Conservation (phyloP, 2,888 invertebrate genomes). For the Mesorhabditis spiculigera region DNA sequence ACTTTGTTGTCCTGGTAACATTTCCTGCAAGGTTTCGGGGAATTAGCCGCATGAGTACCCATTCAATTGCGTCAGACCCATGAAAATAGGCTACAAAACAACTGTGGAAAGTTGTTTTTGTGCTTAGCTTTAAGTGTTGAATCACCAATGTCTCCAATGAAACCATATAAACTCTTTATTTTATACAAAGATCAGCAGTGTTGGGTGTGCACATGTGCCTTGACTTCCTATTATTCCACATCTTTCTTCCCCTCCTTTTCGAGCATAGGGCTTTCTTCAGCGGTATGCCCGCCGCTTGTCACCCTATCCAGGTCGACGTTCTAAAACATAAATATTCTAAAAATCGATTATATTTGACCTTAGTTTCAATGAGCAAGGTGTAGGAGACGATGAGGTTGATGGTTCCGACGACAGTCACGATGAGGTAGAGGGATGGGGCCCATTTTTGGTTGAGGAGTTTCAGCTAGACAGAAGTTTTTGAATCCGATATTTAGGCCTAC, state of each 20-base stretch:
- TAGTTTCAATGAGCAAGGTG: conserved; percentile 32
- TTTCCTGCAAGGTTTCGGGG: no score
- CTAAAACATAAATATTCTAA: neutral
- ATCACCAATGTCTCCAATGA: no score
- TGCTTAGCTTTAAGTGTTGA: no score
- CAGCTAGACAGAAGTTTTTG: conserved; percentile 32
- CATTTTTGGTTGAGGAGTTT: conserved; percentile 45
- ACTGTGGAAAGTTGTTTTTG: no score
- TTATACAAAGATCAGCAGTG: no score
- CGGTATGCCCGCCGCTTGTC: neutral
- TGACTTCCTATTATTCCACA: neutral
- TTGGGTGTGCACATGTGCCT: no score
- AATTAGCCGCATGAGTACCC: no score
- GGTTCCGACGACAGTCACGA: conserved; percentile 45
- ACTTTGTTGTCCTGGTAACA: no score
- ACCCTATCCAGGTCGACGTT: neutral
- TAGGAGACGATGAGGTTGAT: conserved; percentile 44
- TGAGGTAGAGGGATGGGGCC: conserved; percentile 49
- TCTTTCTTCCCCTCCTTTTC: neutral
- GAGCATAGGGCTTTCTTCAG: neutral
- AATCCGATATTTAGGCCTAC: conserved; percentile 17
- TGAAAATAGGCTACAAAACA: no score
- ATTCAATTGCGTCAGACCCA: no score
- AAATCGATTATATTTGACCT: conserved; percentile 2
- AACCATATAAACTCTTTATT: no score